These are phyloP conservation scores for Drosophila barbarae DNA, from an alignment of 2,888 invertebrate species.

Conservation along the genomic window DNA sequence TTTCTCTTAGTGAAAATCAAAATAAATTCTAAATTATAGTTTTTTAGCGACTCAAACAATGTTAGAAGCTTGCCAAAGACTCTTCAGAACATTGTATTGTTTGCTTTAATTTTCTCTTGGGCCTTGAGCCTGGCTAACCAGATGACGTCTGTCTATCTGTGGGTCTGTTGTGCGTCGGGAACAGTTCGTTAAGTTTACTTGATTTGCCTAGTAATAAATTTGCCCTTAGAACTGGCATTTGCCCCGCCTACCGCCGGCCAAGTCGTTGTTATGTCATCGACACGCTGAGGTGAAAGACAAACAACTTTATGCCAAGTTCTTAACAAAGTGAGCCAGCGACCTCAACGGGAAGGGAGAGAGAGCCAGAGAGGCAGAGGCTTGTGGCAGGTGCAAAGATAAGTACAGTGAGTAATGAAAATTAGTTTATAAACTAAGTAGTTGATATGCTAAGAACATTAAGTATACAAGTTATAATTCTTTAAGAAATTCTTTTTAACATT, in stretches of 20 bases:
- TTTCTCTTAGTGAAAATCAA: no score
- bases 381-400: conserved; percentile 26
- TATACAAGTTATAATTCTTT: background rate
- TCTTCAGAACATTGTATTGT: no score
- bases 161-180: conserved; percentile 10
- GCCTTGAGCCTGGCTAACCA: background rate
- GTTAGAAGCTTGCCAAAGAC: background rate
- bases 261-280: conserved; percentile 62
- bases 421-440: background rate
- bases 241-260: conserved; percentile 2
- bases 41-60: background rate
- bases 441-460: background rate
- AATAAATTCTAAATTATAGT: no score
- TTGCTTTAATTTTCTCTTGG: background rate
- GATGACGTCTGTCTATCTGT: conserved; percentile 13
- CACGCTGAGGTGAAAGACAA: conserved; percentile 70
- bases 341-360: conserved; percentile 34
- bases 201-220: conserved; percentile 61
- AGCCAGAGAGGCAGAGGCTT: no score
- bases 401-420: conserved; percentile 4
- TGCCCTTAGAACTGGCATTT: background rate
- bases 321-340: conserved; percentile 65
- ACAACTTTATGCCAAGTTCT: conserved; percentile 70
- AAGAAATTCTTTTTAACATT: background rate
- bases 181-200: conserved; percentile 65